Evolutionary conservation across 1,140 invertebrate genomes (phyloP), one percentile per base, ranked within the genome.

Genomic region (Lutraria rhynchaena): DNA sequence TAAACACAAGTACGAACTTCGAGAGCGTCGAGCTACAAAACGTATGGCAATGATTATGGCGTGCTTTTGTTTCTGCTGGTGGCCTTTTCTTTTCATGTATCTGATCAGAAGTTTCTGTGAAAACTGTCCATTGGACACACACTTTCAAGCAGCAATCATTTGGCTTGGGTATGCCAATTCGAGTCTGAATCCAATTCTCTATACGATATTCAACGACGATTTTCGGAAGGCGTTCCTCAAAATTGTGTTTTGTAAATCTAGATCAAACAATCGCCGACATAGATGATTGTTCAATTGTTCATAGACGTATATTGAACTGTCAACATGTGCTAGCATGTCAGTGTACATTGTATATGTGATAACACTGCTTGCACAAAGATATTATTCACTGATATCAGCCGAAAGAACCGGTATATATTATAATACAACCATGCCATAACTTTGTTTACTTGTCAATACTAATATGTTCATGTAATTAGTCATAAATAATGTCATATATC

Each of bases 141-240:
- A 89, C 78, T 83, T 91, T 5, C 87, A 88, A 61, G 87, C 89
- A 22, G 85, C 88, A n/a, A 88, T 92, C 19, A 91, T 91, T 15
- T 99, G 98, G 98, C 97, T 99, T 89, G 98, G 98, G 37, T 99
- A 99, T 93, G 97, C 97, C 91, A 99, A 99, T 92, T 99, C 97
- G 5, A 97, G 97, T 17, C 94, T 99, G 58, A 99, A 99, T 93
- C 98, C 98, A 1, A 93, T 99, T 35, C 98, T 99, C 86, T 99
- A 99, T 93, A 98, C 98, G 65, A 98, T 99, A 92, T 99, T 99
- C 94, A 99, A 99, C 92, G 95, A 97, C 77, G 98, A 99, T 93
- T 99, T 99, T 93, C 94, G 98, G 92, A 96, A 98, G 92, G 98
- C 98, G 3, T 99, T 99, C 94, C 97, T 87, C 63, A 87, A 87